A percentile compares a stretch with the other conserved stretches of the same genome.
These are phyloP conservation scores for Zaprionus lachaisei DNA, from an alignment of 1,140 invertebrate species.

Conservation along the genomic window DNA sequence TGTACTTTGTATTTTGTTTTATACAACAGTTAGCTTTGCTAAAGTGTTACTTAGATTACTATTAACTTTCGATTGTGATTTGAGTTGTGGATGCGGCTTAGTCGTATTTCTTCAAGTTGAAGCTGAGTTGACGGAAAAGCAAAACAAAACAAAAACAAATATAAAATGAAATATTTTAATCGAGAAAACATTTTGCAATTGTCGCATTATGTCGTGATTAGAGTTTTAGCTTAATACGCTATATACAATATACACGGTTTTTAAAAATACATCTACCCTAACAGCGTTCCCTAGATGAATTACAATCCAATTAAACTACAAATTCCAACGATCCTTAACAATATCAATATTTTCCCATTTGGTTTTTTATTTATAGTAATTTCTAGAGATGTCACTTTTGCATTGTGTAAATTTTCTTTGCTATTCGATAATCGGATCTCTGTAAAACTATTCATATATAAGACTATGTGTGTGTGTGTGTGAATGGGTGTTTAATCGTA, in stretches of 20 bases:
- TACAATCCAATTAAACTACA: conserved; percentile 76
- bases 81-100: conserved; percentile 15
- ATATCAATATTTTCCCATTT: conserved; percentile 40
- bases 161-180: conserved; percentile 9
- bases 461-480: conserved; percentile 26
- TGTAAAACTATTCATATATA: conserved; percentile 34
- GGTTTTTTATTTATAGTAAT: conserved; percentile 23
- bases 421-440: conserved; percentile 22
- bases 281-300: conserved; percentile 76
- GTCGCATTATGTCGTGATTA: conserved; percentile 10
- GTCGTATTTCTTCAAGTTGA: conserved; percentile 14
- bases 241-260: conserved; percentile 76
- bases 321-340: conserved; percentile 81
- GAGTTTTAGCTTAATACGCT: conserved; percentile 59
- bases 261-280: conserved; percentile 71
- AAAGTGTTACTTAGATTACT: conserved; percentile 68
- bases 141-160: conserved; percentile 12
- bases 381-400: conserved; percentile 64
- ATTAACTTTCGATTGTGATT: conserved; percentile 54
- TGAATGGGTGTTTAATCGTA: conserved; percentile 23
- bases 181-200: conserved; percentile 33
- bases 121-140: conserved; percentile 13
- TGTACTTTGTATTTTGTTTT: conserved; percentile 32
- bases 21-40: conserved; percentile 80
- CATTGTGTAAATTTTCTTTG: conserved; percentile 60